These are phyloP conservation scores for Hirtodrosophila histrioides DNA, from an alignment of 2,888 invertebrate species.

Conservation along the genomic window DNA sequence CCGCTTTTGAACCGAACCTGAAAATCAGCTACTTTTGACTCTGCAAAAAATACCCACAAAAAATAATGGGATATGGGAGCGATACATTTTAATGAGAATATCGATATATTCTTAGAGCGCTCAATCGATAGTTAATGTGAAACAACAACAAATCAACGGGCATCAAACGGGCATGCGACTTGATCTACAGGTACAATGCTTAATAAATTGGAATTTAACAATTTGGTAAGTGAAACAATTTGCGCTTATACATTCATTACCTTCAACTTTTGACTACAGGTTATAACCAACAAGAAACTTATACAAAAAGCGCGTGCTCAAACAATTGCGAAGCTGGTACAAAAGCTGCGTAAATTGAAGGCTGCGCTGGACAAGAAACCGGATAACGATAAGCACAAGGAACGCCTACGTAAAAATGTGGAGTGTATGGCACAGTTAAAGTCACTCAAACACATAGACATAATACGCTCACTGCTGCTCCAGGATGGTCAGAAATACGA, in stretches of 20 bases:
- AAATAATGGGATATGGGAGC: too few species aligned
- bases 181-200: constrained; percentile 67
- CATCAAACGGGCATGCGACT: constrained; percentile 30
- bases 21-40: too few species aligned
- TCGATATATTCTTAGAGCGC: too few species aligned
- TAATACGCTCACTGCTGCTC: constrained; percentile 73
- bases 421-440: constrained; percentile 75
- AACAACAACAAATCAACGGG: constrained; percentile 19
- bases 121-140: neutral
- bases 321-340: constrained; percentile 81
- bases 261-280: constrained; percentile 48
- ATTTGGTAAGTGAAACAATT: constrained; percentile 73
- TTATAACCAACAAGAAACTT: constrained; percentile 79
- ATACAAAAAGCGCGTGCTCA: constrained; percentile 78
- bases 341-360: constrained; percentile 81
- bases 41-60: too few species aligned
- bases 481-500: constrained; percentile 69
- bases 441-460: constrained; percentile 70
- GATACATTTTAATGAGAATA: too few species aligned
- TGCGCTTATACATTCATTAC: neutral
- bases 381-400: constrained; percentile 67
- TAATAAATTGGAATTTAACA: constrained; percentile 82
- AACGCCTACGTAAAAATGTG: constrained; percentile 67
- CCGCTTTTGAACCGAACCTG: too few species aligned
- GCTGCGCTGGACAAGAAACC: constrained; percentile 69